phyloP scores from a whole-genome alignment of 1,140 invertebrate genomes.

The Caenorhabditis latens region DNA sequence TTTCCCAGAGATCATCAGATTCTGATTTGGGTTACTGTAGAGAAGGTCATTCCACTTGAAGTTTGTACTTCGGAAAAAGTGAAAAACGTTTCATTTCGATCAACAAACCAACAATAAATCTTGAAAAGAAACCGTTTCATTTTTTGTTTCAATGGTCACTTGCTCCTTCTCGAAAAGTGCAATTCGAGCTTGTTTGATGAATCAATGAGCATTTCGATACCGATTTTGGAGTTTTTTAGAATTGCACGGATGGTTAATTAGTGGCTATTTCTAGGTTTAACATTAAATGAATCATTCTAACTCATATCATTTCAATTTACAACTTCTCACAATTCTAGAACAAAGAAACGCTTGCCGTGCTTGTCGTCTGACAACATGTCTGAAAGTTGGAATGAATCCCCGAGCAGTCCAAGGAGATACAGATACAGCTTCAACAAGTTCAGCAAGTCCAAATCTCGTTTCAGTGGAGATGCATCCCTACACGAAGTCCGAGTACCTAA shows the following conservation, averaged over 20 bases:
- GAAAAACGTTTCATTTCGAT: too few relatives aligned
- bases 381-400: slow-evolving; percentile 74
- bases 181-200: slow-evolving; percentile 2
- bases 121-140: not conserved
- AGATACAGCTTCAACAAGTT: slow-evolving; percentile 3
- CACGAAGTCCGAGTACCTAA: slow-evolving; percentile 51
- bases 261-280: too few relatives aligned
- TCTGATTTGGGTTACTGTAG: not conserved
- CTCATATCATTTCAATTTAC: too few relatives aligned
- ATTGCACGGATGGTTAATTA: not conserved
- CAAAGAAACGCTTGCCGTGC: slow-evolving; percentile 74
- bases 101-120: not conserved
- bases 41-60: slow-evolving; percentile 9
- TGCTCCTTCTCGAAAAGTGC: not conserved
- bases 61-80: not conserved
- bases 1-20: too few relatives aligned
- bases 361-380: slow-evolving; percentile 72
- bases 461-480: slow-evolving; percentile 32
- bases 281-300: too few relatives aligned
- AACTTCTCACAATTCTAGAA: slow-evolving; percentile 64
- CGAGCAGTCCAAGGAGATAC: slow-evolving; percentile 63
- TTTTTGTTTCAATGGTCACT: not conserved
- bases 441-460: slow-evolving; percentile 26
- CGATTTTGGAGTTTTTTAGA: not conserved
- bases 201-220: slow-evolving; percentile 11